Conservation (phyloP, 1,140 invertebrate genomes). For the Chrysoperla carnea region DNA sequence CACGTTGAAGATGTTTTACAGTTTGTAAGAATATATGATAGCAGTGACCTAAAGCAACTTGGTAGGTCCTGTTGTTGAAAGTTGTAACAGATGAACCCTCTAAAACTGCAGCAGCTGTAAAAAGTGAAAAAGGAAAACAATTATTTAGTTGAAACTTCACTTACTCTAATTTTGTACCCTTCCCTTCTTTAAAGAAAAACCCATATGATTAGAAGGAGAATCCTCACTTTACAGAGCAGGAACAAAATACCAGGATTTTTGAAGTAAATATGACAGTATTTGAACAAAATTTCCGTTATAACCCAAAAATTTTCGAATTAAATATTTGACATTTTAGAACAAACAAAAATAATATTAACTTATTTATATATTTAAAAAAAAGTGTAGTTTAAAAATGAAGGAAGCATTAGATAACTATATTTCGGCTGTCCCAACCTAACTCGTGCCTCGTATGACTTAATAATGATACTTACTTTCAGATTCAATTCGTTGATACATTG, state of each 20-base stretch:
- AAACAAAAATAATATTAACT: too few relatives aligned
- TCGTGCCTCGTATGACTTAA: slow-evolving; percentile 14
- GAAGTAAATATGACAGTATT: neutral
- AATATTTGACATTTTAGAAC: neutral
- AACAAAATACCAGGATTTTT: neutral
- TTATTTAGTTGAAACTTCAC: too few relatives aligned
- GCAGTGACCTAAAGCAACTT: slow-evolving; percentile 28
- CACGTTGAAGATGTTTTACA: too few relatives aligned
- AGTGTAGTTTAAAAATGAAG: neutral
- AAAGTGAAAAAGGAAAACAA: slow-evolving; percentile 8
- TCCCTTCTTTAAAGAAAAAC: too few relatives aligned
- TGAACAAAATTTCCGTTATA: too few relatives aligned
- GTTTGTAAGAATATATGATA: slow-evolving; percentile 39
- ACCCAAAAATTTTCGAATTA: neutral
- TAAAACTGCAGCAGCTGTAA: slow-evolving; percentile 37
- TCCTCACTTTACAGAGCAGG: too few relatives aligned
- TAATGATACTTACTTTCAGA: slow-evolving; percentile 12
- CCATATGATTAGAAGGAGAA: too few relatives aligned
- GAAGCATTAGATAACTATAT: too few relatives aligned
- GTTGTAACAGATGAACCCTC: slow-evolving; percentile 33
- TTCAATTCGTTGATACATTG: slow-evolving; percentile 16
- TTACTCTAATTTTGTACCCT: too few relatives aligned
- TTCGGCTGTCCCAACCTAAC: too few relatives aligned
- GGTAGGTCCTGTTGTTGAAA: slow-evolving; percentile 38
- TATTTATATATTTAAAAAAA: too few relatives aligned